phyloP scores from a whole-genome alignment of 2,113 vertebrate genomes.

The Xyliphius kryptos region DNA sequence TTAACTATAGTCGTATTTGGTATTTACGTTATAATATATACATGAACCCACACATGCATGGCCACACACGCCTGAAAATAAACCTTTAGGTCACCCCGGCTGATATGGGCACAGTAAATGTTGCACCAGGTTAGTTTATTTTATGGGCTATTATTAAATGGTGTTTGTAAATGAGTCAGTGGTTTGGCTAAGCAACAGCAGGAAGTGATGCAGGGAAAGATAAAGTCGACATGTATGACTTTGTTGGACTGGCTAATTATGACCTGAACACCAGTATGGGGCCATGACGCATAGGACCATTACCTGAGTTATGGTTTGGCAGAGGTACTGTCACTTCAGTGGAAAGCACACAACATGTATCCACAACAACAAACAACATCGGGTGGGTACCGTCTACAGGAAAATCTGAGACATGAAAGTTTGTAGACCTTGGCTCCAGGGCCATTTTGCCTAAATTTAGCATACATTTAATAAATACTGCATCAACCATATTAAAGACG shows the following conservation, averaged over 20 bases:
- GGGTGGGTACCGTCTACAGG: slow-evolving; percentile 33
- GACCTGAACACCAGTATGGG: slow-evolving; percentile 20
- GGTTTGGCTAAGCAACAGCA: slow-evolving; percentile 25
- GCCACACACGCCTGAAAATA: slow-evolving; percentile 22
- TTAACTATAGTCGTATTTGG: too few species aligned
- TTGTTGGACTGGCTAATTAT: slow-evolving; percentile 24
- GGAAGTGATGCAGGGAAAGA: slow-evolving; percentile 22
- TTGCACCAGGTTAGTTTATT: slow-evolving; percentile 24
- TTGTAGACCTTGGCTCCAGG: slow-evolving; percentile 37
- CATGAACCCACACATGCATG: background rate
- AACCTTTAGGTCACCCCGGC: slow-evolving; percentile 26
- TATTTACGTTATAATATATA: background rate
- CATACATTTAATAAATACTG: too few species aligned
- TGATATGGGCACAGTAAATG: slow-evolving; percentile 21
- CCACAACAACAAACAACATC: slow-evolving; percentile 41
- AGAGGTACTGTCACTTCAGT: slow-evolving; percentile 31
- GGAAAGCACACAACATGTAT: slow-evolving; percentile 42
- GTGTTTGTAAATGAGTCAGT: slow-evolving; percentile 28
- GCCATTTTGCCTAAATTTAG: slow-evolving; percentile 14
- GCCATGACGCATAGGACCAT: slow-evolving; percentile 31
- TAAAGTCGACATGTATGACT: slow-evolving; percentile 22
- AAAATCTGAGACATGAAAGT: too few species aligned
- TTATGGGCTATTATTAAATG: slow-evolving; percentile 36
- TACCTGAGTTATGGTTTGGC: slow-evolving; percentile 41
- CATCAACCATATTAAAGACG: too few species aligned